Percentiles rank a stretch among this genome's conserved stretches.
Evolutionary conservation across 2,888 invertebrate species (phyloP).

Genomic region (Agonopterix heracliana): DNA sequence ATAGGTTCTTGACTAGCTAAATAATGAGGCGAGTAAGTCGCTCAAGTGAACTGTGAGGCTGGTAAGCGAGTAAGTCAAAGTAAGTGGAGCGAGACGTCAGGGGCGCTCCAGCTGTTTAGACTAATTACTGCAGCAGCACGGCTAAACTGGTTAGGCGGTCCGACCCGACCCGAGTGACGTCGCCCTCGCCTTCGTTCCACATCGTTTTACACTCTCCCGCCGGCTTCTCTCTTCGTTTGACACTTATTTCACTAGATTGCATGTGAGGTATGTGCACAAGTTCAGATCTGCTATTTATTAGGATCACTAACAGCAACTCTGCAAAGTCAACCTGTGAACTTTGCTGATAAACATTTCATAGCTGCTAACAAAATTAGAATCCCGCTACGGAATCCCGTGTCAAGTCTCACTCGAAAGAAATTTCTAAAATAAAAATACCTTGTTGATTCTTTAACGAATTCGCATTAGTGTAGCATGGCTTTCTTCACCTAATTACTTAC

Average conservation of each 20-base stretch:
- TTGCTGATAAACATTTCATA: too few relatives aligned
- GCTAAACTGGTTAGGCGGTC: constrained; percentile 57
- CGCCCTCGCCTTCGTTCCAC: constrained; percentile 15
- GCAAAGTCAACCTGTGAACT: too few relatives aligned
- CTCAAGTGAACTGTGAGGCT: constrained; percentile 21
- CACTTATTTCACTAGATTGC: constrained; percentile 38
- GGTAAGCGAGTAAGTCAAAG: constrained; percentile 38
- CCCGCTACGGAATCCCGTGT: too few relatives aligned
- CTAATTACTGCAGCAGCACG: constrained; percentile 63
- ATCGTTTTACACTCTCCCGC: constrained; percentile 27
- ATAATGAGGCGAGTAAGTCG: constrained; percentile 34
- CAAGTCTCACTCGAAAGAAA: too few relatives aligned
- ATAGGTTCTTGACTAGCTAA: constrained; percentile 26
- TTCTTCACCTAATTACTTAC: constrained; percentile 3
- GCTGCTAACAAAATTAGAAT: too few relatives aligned
- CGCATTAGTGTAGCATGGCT: neutral
- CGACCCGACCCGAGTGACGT: constrained; percentile 21
- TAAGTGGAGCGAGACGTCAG: constrained; percentile 34
- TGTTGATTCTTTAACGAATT: too few relatives aligned
- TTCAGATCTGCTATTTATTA: neutral
- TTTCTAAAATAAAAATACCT: too few relatives aligned
- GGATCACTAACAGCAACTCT: too few relatives aligned
- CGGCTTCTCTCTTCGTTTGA: constrained; percentile 15
- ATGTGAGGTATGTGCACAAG: constrained; percentile 19
- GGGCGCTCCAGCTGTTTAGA: constrained; percentile 49